Percentiles rank a stretch among this genome's conserved stretches.
Evolutionary conservation across 1,140 invertebrate species (phyloP).

Genomic region (Lordiphosa mommai): DNA sequence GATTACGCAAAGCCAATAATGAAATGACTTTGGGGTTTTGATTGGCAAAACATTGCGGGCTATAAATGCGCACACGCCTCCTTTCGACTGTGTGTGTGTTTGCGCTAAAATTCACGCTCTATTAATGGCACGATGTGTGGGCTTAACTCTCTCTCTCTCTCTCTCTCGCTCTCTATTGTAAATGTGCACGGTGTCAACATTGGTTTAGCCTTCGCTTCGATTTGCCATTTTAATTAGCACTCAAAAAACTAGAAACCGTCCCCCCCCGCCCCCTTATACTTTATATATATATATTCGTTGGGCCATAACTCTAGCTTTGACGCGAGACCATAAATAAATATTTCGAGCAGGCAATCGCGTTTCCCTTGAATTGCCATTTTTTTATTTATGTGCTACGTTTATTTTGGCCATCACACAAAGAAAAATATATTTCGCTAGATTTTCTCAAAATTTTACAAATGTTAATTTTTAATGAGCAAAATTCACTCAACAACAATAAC

Average conservation of each 20-base stretch:
- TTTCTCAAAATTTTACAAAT: too few relatives aligned
- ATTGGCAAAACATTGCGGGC: slow-evolving; percentile 77
- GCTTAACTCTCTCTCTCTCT: slow-evolving; percentile 14
- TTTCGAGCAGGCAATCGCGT: neutral
- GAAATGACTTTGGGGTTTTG: slow-evolving; percentile 79
- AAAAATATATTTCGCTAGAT: neutral
- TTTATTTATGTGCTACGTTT: neutral
- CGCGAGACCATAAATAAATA: slow-evolving; percentile 6
- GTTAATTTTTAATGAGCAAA: too few relatives aligned
- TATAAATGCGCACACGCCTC: slow-evolving; percentile 55
- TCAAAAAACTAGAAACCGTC: slow-evolving; percentile 45
- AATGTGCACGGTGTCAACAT: slow-evolving; percentile 58
- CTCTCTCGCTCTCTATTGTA: slow-evolving; percentile 34
- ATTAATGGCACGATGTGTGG: slow-evolving; percentile 52
- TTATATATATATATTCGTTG: too few relatives aligned
- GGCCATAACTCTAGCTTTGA: too few relatives aligned
- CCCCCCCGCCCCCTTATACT: neutral
- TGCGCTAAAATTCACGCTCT: slow-evolving; percentile 76
- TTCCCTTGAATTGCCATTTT: slow-evolving; percentile 15
- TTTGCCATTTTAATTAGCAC: slow-evolving; percentile 71
- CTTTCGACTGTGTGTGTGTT: slow-evolving; percentile 1
- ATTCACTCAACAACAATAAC: too few relatives aligned
- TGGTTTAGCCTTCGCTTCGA: slow-evolving; percentile 43
- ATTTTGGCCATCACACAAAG: slow-evolving; percentile 24
- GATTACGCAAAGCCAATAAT: slow-evolving; percentile 79